Conservation (phyloP, 2,888 invertebrate species). For the Polia nebulosa region DNA sequence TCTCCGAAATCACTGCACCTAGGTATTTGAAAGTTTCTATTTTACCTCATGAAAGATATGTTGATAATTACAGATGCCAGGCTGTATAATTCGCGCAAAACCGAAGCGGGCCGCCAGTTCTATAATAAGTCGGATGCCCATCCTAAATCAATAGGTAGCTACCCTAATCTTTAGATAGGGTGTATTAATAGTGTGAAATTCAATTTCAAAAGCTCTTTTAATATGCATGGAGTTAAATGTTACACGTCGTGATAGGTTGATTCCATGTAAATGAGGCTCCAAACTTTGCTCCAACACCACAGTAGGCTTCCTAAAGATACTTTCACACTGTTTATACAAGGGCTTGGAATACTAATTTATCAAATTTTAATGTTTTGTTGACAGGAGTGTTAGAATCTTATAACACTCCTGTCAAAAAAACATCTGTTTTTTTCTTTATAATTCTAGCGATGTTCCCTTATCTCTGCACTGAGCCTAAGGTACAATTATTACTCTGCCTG, state of each 20-base stretch:
- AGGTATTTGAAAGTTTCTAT: too few relatives aligned
- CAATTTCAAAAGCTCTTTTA: constrained; percentile 56
- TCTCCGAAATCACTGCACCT: background rate
- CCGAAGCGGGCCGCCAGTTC: background rate
- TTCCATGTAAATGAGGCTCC: constrained; percentile 59
- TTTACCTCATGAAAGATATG: too few relatives aligned
- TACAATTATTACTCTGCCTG: too few relatives aligned
- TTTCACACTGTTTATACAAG: constrained; percentile 35
- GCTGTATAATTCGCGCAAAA: background rate
- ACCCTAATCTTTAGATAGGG: constrained; percentile 43
- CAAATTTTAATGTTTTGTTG: constrained; percentile 32
- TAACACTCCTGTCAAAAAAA: too few relatives aligned
- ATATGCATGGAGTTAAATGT: constrained; percentile 59
- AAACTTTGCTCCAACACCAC: constrained; percentile 48
- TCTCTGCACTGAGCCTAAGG: too few relatives aligned
- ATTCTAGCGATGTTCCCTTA: too few relatives aligned
- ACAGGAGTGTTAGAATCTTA: background rate
- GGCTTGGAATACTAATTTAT: constrained; percentile 39
- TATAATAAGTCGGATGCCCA: constrained; percentile 11
- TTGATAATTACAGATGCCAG: too few relatives aligned
- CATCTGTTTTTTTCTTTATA: too few relatives aligned
- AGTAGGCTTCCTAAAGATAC: constrained; percentile 50
- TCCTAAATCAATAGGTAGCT: constrained; percentile 51
- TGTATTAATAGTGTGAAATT: constrained; percentile 56
- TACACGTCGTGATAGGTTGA: constrained; percentile 51